Percentiles rank a stretch among this genome's conserved stretches.
Evolutionary conservation across 1,140 invertebrate species (phyloP).

Genomic region (Magallana gigas): DNA sequence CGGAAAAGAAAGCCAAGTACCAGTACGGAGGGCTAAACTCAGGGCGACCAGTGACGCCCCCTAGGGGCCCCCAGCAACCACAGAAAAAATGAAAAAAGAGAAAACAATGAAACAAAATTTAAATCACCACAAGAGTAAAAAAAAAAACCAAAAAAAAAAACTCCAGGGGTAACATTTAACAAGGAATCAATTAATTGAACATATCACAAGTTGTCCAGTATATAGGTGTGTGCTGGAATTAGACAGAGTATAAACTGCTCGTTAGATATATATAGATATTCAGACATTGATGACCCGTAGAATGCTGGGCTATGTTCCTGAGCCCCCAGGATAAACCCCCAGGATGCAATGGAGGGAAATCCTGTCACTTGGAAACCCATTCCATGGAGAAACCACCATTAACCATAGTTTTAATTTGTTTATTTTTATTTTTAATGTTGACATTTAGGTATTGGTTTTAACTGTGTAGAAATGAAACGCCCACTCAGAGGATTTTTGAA

Average conservation of each 20-base stretch:
- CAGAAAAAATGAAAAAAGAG: slow-evolving; percentile 66
- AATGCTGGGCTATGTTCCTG: too few species aligned
- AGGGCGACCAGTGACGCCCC: slow-evolving; percentile 84
- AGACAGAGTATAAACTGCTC: not conserved
- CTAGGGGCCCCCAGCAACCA: slow-evolving; percentile 82
- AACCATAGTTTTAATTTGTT: too few species aligned
- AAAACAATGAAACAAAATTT: not conserved
- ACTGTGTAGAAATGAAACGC: too few species aligned
- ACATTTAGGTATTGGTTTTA: too few species aligned
- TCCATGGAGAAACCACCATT: too few species aligned
- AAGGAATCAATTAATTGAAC: not conserved
- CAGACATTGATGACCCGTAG: too few species aligned
- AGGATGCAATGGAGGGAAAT: too few species aligned
- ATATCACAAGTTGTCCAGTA: not conserved
- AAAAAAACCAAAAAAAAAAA: not conserved
- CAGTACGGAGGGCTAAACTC: slow-evolving; percentile 89
- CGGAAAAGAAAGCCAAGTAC: slow-evolving; percentile 99
- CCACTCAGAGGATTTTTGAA: too few species aligned
- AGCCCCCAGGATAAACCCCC: too few species aligned
- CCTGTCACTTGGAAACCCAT: too few species aligned
- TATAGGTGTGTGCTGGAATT: not conserved
- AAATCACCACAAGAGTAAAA: not conserved
- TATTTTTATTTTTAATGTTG: too few species aligned
- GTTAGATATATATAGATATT: not conserved
- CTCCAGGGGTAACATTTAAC: not conserved